Base-by-base conservation (phyloP, 2,888 invertebrate genomes). In the Helobdella robusta region DNA sequence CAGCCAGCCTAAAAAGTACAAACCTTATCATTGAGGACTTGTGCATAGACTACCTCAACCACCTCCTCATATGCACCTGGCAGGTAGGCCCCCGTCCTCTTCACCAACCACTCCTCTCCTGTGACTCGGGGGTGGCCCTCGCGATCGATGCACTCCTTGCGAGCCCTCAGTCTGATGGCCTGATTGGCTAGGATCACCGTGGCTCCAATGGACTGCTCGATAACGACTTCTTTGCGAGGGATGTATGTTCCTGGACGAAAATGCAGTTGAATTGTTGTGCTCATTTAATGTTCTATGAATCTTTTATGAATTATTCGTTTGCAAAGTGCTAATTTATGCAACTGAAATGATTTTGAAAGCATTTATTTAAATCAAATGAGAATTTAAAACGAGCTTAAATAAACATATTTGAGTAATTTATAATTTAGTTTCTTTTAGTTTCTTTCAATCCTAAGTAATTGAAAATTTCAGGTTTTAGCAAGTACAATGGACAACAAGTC, bases 51-150 rank as follows among this genome's bases (percentile, higher is more conserved):
- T 54, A 80, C 72, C 68, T 78, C 77, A 2, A 82, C 78, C 5
- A 82, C 79, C 70, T 82, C 80, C 70, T 82, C 82, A 71, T 81
- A 81, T 2, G 80, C 82, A 6, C 80, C 81, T n/a, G 82, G 82
- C 36, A 83, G 73, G 71, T 82, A 82, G 5, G 82, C 81, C 15
- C 82, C 82, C 3, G 75, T 76, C 70, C 79, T 78, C 70, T 79
- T 79, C 2, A 81, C 78, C 23, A 82, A 73, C 82, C 82, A 82
- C 72, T 82, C 81, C 71, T 82, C 82, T 2, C 82, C 80, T 18
- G 73, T 73, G 2, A 75, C 73, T 25, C 74, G 50, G 11, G 30
- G 32, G 5, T 60, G 50, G 0, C 70, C 70, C 28, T 70, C 61
- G 30, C 67, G 48, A 32, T 70, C 70, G 3, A 64, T 40, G 48